Evolutionary conservation across 2,888 invertebrate species (phyloP).

Genomic region (Cantharis rustica): DNA sequence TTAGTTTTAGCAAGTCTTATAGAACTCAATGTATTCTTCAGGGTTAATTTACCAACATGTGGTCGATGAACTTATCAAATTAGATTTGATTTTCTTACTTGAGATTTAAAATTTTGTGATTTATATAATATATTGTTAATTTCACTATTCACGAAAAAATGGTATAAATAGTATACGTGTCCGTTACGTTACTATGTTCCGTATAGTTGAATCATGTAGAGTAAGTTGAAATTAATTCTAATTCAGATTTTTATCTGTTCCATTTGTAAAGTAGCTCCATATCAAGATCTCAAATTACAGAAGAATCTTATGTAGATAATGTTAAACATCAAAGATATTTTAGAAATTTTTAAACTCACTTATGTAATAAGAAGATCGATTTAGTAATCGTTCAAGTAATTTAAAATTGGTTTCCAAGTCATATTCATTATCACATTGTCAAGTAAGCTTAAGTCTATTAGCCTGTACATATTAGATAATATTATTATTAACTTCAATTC

Average conservation of each 20-base stretch:
- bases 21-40: slow-evolving; percentile 92
- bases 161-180: slow-evolving; percentile 1
- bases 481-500: slow-evolving; percentile 26
- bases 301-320: not conserved
- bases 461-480: slow-evolving; percentile 43
- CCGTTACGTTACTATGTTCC: slow-evolving; percentile 2
- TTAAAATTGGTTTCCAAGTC: not conserved
- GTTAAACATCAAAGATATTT: slow-evolving; percentile 5
- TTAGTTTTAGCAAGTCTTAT: slow-evolving; percentile 86
- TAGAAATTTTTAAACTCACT: not conserved
- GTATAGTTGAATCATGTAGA: not conserved
- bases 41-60: slow-evolving; percentile 87
- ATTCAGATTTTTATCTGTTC: not conserved
- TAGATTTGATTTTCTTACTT: slow-evolving; percentile 18
- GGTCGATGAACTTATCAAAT: slow-evolving; percentile 57
- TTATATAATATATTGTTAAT: slow-evolving; percentile 17
- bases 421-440: slow-evolving; percentile 14
- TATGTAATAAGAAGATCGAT: not conserved
- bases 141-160: slow-evolving; percentile 6
- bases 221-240: not conserved
- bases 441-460: slow-evolving; percentile 30
- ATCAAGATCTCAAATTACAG: slow-evolving; percentile 15
- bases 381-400: slow-evolving; percentile 9
- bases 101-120: slow-evolving; percentile 26
- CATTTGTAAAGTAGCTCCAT: not conserved